Evolutionary conservation across 2,888 invertebrate species (phyloP).

Genomic region (Tubulanus polymorphus): DNA sequence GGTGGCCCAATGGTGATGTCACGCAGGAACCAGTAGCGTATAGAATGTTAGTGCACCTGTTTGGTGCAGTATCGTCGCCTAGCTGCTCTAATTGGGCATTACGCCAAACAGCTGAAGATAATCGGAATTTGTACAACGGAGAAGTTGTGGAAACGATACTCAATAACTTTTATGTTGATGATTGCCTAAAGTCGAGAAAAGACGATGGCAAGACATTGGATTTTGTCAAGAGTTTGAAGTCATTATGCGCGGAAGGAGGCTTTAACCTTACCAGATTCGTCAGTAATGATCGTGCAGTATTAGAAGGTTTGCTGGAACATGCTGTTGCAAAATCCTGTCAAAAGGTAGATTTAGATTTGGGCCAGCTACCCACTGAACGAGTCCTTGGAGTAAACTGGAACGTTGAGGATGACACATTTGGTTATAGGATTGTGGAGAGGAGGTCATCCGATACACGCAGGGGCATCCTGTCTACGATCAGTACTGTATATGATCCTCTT

Average conservation of each 20-base stretch:
- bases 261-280: not conserved
- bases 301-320: not conserved
- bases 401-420: constrained; percentile 22
- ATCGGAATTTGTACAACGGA: not conserved
- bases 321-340: not conserved
- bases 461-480: constrained; percentile 18
- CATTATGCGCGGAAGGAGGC: not conserved
- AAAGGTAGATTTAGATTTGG: not conserved
- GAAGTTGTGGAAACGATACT: not conserved
- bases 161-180: constrained; percentile 14
- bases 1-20: not conserved
- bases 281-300: not conserved
- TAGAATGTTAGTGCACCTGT: not conserved
- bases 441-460: constrained; percentile 16
- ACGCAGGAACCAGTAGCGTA: not conserved
- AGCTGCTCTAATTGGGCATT: not conserved
- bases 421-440: constrained; percentile 17
- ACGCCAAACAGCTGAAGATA: not conserved
- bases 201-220: not conserved
- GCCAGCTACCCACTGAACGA: not conserved
- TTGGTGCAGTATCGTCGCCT: constrained; percentile 1
- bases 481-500: constrained; percentile 20
- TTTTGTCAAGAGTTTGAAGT: not conserved
- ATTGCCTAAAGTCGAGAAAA: constrained; percentile 7
- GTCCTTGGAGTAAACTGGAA: constrained; percentile 20